Base-by-base conservation (phyloP, 2,888 invertebrate species). In the Cephus spinipes region DNA sequence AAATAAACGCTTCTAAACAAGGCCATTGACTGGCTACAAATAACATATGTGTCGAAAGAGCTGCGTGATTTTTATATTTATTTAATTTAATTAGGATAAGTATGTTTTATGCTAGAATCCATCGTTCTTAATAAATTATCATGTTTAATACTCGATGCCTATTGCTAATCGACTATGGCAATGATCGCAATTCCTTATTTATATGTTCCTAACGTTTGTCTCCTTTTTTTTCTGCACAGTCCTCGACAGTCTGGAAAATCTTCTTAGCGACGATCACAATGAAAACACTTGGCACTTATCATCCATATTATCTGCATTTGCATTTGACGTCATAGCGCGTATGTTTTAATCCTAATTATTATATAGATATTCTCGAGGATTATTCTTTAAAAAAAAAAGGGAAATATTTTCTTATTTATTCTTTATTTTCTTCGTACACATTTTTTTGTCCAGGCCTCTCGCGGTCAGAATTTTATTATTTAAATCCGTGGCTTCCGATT, bases 71-170 rank as follows among this genome's bases (percentile, higher is more conserved):
- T 84, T 87, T 85, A 81, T 87, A 87, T 86, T 85, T 87, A 86
- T 86, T 84, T 83, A 83, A 87, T 84, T 86, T 84, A 83, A 82
- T 79, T 80, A 76, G 80, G 80, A 76, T 76, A 78, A 79, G 80
- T 79, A 74, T 83, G 81, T 81, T 79, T 76, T 80, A 78, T 76
- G 81, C 55, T 75, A 80, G 23, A 77, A 83, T 81, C 81, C 82
- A 84, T 81, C 73, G 76, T 83, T 83, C 83, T 85, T 81, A 85
- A 87, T 86, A 87, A 88, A 88, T 83, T 85, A 80, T 84, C 83
- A 81, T 81, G 75, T 86, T 88, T 84, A 83, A 80, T 82, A 84
- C 68, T 71, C 76, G 34, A 30, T 9, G 23, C 0, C 2, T 55
- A 23, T 23, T 23, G 2, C 23, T 23, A 23, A 0, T 9, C 55